Percentiles rank a stretch among this genome's conserved stretches.
phyloP scores from a whole-genome alignment of 2,888 invertebrate species.

The Leptarthrus brevirostris region DNA sequence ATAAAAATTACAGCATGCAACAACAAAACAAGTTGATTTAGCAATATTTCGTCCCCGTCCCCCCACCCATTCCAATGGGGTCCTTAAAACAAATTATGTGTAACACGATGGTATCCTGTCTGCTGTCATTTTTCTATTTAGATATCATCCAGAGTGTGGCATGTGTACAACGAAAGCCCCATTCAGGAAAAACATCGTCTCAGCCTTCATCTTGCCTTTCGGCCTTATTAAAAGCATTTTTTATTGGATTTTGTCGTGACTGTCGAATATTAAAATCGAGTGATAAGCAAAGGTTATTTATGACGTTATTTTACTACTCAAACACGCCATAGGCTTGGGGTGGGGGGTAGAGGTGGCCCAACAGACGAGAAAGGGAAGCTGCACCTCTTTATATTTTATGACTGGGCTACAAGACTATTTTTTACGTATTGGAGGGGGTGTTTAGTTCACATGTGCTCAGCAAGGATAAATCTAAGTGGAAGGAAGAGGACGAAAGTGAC shows the following conservation, averaged over 20 bases:
- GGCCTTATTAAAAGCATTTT: slow-evolving; percentile 50
- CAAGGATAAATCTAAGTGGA: not conserved
- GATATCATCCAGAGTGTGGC: slow-evolving; percentile 28
- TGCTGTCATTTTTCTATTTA: slow-evolving; percentile 44
- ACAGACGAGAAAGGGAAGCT: not conserved
- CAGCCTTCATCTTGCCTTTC: slow-evolving; percentile 39
- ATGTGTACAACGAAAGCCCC: not conserved
- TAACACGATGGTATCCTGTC: slow-evolving; percentile 39
- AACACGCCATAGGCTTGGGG: slow-evolving; percentile 30
- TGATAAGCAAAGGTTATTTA: slow-evolving; percentile 54
- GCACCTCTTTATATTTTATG: slow-evolving; percentile 38
- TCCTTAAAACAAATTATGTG: slow-evolving; percentile 35
- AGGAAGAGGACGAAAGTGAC: slow-evolving; percentile 27
- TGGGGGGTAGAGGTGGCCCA: not conserved
- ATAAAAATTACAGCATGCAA: slow-evolving; percentile 35
- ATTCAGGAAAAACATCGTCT: slow-evolving; percentile 24
- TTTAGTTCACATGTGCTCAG: slow-evolving; percentile 13
- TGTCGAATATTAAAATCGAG: slow-evolving; percentile 54
- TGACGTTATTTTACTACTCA: slow-evolving; percentile 48
- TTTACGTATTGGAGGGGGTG: not conserved
- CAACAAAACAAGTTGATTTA: slow-evolving; percentile 35
- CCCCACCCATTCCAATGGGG: slow-evolving; percentile 17
- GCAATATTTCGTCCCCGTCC: too few species aligned
- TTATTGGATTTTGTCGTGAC: slow-evolving; percentile 54
- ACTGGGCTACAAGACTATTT: slow-evolving; percentile 8